Evolutionary conservation across 1,140 invertebrate genomes (phyloP), one percentile per base, ranked within the genome.

Genomic region (Neotoxoptera formosana): DNA sequence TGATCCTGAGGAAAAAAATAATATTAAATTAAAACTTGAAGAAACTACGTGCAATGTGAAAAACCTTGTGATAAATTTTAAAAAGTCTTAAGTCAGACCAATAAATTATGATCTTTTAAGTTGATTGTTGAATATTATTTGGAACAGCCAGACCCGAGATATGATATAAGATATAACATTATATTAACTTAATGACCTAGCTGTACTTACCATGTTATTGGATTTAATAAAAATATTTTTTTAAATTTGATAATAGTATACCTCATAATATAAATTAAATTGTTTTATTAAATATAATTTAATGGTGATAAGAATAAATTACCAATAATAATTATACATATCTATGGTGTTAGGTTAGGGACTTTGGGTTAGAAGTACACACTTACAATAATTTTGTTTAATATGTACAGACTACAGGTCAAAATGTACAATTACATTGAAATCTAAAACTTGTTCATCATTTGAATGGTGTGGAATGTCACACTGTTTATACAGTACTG

Each of bases 51-150:
- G 94, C 23, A 94, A 96, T 94, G 95, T 97, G 20, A 96, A 96
- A 94, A 95, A 95, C 90, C 95, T 96, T 94, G 96, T 96, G 8
- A 95, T 95, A 21, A 95, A 96, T 91, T 96, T 95, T 94, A 96
- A 96, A 93, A 96, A 92, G 34, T 36, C 67, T 92, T 81, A 92
- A 83, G 41, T 41, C 41, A 2, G 30, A 91, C 45, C 11, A 17
- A 87, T 30, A 30, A 87, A 17, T 51, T 88, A 34, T 34, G 20
- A 21, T 53, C 3, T 48, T 21, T 0, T 1, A 34, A 51, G 21
- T 90, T 89, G 87, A 17, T 25, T 56, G 56, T 56, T 36, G 9
- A 76, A 76, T 89, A 20, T 89, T 34, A 21, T 89, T 53, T 89
- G 8, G 30, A n/a, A n/a, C n/a, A n/a, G n/a, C 60, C 9, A 67